phyloP scores from a whole-genome alignment of 1,140 invertebrate genomes.

The Coptotermes formosanus region DNA sequence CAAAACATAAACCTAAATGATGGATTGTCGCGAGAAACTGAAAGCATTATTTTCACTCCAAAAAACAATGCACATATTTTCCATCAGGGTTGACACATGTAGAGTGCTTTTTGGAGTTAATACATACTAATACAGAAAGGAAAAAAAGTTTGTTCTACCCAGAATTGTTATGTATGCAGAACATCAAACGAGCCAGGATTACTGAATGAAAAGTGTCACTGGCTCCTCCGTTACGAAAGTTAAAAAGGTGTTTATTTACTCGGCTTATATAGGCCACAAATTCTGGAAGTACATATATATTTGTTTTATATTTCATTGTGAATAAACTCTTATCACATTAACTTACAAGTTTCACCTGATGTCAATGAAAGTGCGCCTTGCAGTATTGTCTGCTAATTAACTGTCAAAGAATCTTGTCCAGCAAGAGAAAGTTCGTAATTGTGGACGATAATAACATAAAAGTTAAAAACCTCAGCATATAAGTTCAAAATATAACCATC shows the following conservation, averaged over 20 bases:
- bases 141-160: neutral
- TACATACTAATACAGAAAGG: neutral
- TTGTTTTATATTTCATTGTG: neutral
- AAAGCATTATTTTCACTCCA: neutral
- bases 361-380: too few relatives aligned
- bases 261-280: neutral
- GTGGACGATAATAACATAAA: too few relatives aligned
- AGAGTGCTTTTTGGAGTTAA: neutral
- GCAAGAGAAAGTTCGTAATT: too few relatives aligned
- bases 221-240: neutral
- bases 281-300: neutral
- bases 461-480: too few relatives aligned
- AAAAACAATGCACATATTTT: constrained; percentile 5
- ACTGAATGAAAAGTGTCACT: neutral
- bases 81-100: neutral
- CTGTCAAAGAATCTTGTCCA: too few relatives aligned
- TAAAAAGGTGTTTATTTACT: neutral
- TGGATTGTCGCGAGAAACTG: neutral
- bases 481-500: too few relatives aligned
- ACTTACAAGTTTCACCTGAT: too few relatives aligned
- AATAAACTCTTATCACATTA: too few relatives aligned
- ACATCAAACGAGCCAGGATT: neutral
- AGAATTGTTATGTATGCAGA: neutral
- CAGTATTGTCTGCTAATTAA: too few relatives aligned
- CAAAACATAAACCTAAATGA: neutral